Evolutionary conservation across 1,140 invertebrate species (phyloP).

Genomic region (Camponotus floridanus): DNA sequence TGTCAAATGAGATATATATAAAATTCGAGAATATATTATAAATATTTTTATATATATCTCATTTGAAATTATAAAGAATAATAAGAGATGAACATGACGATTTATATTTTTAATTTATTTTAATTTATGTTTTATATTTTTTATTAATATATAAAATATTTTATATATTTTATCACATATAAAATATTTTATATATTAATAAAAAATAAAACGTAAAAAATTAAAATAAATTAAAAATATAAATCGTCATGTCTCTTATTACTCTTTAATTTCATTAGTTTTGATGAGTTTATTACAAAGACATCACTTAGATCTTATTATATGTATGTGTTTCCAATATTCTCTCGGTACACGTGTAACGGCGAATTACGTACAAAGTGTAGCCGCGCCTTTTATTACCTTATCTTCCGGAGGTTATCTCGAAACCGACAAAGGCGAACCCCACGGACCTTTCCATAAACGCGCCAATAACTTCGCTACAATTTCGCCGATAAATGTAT

Average conservation of each 20-base stretch:
- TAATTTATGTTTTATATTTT: too few species aligned
- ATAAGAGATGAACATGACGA: not conserved
- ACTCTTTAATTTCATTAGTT: not conserved
- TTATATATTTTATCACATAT: too few species aligned
- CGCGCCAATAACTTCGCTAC: conserved; percentile 53
- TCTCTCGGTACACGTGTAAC: not conserved
- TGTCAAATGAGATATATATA: not conserved
- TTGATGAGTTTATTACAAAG: not conserved
- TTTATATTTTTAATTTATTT: not conserved
- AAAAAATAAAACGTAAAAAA: too few species aligned
- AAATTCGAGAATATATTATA: too few species aligned
- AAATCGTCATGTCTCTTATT: not conserved
- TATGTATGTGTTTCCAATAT: not conserved
- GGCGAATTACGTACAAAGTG: conserved; percentile 1
- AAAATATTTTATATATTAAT: too few species aligned
- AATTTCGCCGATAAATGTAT: conserved; percentile 55
- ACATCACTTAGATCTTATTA: conserved; percentile 34
- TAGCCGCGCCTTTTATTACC: conserved; percentile 22
- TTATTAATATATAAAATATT: too few species aligned
- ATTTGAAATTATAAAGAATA: not conserved
- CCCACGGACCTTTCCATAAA: conserved; percentile 23
- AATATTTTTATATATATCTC: too few species aligned
- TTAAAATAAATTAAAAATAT: not conserved
- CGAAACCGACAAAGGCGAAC: conserved; percentile 30
- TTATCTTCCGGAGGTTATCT: conserved; percentile 32